A percentile compares a stretch with the other conserved stretches of the same genome.
Evolutionary conservation across 2,888 invertebrate genomes (phyloP).

Genomic region (Scaptomyza flava): DNA sequence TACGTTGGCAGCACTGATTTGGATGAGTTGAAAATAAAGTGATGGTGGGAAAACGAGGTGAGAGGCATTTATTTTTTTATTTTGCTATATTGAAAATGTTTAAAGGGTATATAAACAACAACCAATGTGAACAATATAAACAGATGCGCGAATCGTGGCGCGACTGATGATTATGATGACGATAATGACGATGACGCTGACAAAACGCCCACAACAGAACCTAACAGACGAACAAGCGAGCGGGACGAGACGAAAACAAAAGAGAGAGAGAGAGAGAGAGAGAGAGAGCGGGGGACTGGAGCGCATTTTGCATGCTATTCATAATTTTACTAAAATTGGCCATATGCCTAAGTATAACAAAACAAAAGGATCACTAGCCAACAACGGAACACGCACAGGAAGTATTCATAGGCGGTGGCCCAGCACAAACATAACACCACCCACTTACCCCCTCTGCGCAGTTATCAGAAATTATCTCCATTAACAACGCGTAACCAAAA

Average conservation of each 20-base stretch:
- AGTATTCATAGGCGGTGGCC: conserved; percentile 50
- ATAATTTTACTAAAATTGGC: conserved; percentile 39
- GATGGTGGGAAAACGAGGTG: not conserved
- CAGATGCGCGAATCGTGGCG: conserved; percentile 65
- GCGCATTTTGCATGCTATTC: conserved; percentile 27
- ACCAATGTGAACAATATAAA: conserved; percentile 47
- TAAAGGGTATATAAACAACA: conserved; percentile 15
- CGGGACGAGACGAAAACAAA: not conserved
- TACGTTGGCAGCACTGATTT: conserved; percentile 1
- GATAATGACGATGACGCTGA: conserved; percentile 55
- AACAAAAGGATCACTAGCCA: conserved; percentile 63
- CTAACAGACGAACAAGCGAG: conserved; percentile 18
- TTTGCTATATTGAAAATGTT: not conserved
- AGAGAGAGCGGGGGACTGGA: not conserved
- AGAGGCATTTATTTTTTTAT: too few species aligned
- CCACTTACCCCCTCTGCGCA: conserved; percentile 4
- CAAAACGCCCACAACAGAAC: conserved; percentile 62
- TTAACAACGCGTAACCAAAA: conserved; percentile 71
- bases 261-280: not conserved
- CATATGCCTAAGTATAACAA: conserved; percentile 41
- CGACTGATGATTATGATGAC: conserved; percentile 48
- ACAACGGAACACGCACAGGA: conserved; percentile 70
- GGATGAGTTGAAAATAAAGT: not conserved
- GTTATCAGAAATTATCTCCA: conserved; percentile 27
- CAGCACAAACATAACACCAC: conserved; percentile 14